Base-by-base conservation (phyloP, 2,888 invertebrate genomes). In the Andrena bucephala region DNA sequence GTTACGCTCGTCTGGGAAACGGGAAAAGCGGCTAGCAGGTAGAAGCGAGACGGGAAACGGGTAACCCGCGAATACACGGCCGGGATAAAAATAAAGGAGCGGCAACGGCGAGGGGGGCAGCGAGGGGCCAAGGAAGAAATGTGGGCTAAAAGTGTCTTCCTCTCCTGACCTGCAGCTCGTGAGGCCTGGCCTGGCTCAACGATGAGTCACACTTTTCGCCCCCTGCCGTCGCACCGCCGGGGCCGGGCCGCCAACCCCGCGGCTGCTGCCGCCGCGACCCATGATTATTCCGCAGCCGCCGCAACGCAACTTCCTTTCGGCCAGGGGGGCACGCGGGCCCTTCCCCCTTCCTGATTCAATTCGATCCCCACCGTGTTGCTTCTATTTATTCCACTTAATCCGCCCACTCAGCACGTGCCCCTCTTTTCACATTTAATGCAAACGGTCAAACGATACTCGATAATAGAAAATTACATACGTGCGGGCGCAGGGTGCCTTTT, bases 111-210 rank as follows among this genome's bases (percentile, higher is more conserved):
- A 79, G 27, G 24, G 81, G 71, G 71, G 77, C 65, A 66, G 76
- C 85, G 80, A 81, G 77, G 81, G 70, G 74, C 68, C 65, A 73
- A 81, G 87, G 89, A 90, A 91, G 91, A 92, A 92, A 91, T 92
- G 91, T 91, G 90, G 92, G 90, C 92, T 93, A 93, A 92, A 92
- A 90, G 91, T 91, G 91, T 93, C 92, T 91, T 92, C 90, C 91
- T 92, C 90, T 91, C 89, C 90, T 92, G 93, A 93, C 92, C 92
- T 92, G 92, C 90, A 89, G 88, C 90, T 89, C 89, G 88, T 89
- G 85, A 90, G 89, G 91, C 89, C 91, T 90, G 92, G 87, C 85
- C 86, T 90, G 89, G 90, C 89, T 89, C 87, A 89, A 89, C 91
- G 92, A 92, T 92, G 92, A 92, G 88, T 92, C 92, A 92, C 87